These are phyloP conservation scores for Anoplopoma fimbria DNA, from an alignment of 2,113 vertebrate genomes.

Conservation along the genomic window DNA sequence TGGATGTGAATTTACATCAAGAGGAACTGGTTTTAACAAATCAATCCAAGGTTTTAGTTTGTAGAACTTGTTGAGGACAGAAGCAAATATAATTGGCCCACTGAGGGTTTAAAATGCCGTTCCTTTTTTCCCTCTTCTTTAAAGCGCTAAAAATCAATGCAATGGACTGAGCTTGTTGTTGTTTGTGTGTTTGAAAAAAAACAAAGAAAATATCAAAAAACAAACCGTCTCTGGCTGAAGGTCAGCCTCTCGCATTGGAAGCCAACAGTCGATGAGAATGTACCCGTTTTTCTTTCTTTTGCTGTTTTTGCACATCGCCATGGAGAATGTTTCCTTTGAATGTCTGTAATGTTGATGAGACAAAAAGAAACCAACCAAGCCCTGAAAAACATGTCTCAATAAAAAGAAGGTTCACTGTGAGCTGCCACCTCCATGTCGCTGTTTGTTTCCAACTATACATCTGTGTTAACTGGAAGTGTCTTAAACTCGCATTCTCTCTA, in stretches of 20 bases:
- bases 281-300: slow-evolving; percentile 51
- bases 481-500: too few species aligned
- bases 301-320: slow-evolving; percentile 72
- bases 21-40: neutral
- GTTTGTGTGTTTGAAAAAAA: slow-evolving; percentile 36
- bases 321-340: slow-evolving; percentile 72
- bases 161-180: slow-evolving; percentile 37
- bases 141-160: slow-evolving; percentile 42
- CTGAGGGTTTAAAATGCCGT: slow-evolving; percentile 14
- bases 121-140: neutral
- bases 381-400: slow-evolving; percentile 65
- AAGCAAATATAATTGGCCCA: slow-evolving; percentile 35
- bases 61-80: neutral
- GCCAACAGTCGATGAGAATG: slow-evolving; percentile 49
- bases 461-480: too few species aligned
- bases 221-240: slow-evolving; percentile 3
- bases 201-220: neutral
- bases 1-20: neutral
- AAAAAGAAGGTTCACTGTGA: slow-evolving; percentile 79
- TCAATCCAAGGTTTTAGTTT: neutral
- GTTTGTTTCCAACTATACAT: too few species aligned
- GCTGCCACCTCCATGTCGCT: too few species aligned
- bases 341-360: slow-evolving; percentile 55
- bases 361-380: slow-evolving; percentile 39
- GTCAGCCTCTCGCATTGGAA: neutral